These are phyloP conservation scores for Nineta flava DNA, from an alignment of 2,888 invertebrate genomes.

Conservation along the genomic window DNA sequence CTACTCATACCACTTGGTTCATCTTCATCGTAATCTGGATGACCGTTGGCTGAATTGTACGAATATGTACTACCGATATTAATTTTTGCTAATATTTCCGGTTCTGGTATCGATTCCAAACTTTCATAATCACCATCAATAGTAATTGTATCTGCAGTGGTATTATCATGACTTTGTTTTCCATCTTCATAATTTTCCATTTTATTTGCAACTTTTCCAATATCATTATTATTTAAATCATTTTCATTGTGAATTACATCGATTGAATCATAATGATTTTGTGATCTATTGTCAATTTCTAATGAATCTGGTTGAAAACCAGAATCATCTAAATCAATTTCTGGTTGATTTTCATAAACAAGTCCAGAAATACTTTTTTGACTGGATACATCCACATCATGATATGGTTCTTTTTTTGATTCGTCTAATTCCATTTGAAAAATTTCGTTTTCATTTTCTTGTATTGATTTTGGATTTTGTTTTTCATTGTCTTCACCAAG, in stretches of 20 bases:
- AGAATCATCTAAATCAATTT: neutral
- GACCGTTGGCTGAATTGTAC: neutral
- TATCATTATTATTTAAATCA: constrained; percentile 10
- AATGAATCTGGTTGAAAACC: neutral
- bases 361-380: neutral
- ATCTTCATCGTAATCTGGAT: too few species aligned
- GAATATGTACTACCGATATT: constrained; percentile 4
- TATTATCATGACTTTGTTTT: constrained; percentile 1
- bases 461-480: constrained; percentile 1
- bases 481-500: constrained; percentile 2
- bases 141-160: neutral
- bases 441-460: constrained; percentile 1
- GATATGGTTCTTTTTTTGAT: neutral
- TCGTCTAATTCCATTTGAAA: neutral
- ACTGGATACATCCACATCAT: neutral
- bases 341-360: neutral
- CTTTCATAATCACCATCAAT: neutral
- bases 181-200: constrained; percentile 1
- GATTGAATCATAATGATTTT: too few species aligned
- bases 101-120: neutral
- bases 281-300: neutral
- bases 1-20: too few species aligned
- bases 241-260: too few species aligned
- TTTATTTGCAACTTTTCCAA: constrained; percentile 4
- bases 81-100: constrained; percentile 7